Base-by-base conservation (phyloP, 1,140 invertebrate genomes). In the Spodoptera litura region DNA sequence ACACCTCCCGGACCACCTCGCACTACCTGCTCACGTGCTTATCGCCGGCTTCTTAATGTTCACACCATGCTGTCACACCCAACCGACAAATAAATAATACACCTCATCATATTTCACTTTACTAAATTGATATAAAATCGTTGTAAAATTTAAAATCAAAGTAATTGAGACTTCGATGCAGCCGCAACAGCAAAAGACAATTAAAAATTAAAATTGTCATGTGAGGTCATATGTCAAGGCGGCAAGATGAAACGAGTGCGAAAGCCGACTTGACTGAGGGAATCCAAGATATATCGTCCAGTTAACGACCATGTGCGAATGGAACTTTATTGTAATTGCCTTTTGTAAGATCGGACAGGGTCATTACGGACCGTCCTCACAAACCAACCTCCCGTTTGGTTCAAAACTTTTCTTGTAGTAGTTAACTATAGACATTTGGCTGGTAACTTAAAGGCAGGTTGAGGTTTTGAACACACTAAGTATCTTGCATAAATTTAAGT, bases 251-350 rank as follows among this genome's bases (percentile, higher is more conserved):
- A 89, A 89, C 85, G 85, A 87, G 84, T 88, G 82, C 80, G 83
- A 85, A 87, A 80, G 85, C 81, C 82, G 86, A 85, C 81, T 84
- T 86, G 84, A 88, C 83, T 88, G 85, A 91, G 88, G 84, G 90
- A 83, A 85, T 88, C 81, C 86, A 81, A 91, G 89, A 91, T 90
- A 93, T 93, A 92, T 92, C 88, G 89, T 84, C 89, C 88, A 90
- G 91, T 94, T 95, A 95, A 95, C 94, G 94, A 94, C 91, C 91
- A 89, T 92, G 91, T 92, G 91, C 87, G 92, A 94, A 94, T 93
- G 90, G 86, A 93, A 93, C 91, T 94, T 93, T 94, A 94, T 94
- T 94, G 93, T 94, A 95, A 95, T 95, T 94, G 93, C 91, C 89
- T 94, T 94, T 94, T 89, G 90, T 91, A 91, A 94, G 94, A 94